A percentile compares a stretch with the other conserved stretches of the same genome.
These are phyloP conservation scores for Drusus annulatus DNA, from an alignment of 1,140 invertebrate species.

Conservation along the genomic window DNA sequence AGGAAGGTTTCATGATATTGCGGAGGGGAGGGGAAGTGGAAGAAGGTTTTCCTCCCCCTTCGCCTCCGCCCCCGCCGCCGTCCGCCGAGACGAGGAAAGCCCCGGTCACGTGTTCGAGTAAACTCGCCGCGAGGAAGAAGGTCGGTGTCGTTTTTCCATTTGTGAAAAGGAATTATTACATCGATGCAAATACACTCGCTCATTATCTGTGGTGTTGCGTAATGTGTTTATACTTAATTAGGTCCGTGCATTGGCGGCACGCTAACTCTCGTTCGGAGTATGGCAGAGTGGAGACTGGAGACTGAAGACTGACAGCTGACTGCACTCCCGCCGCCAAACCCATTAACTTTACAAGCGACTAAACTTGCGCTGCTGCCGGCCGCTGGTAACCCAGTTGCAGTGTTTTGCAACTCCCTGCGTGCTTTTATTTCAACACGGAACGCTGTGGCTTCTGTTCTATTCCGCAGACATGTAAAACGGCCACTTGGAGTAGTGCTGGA, in stretches of 20 bases:
- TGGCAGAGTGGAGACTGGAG: too few relatives aligned
- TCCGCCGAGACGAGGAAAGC: slow-evolving; percentile 31
- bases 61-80: neutral
- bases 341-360: too few relatives aligned
- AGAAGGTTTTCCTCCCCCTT: neutral
- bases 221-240: neutral
- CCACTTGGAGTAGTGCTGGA: too few relatives aligned
- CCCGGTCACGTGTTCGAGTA: slow-evolving; percentile 33
- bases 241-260: neutral
- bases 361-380: too few relatives aligned
- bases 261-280: too few relatives aligned
- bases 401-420: too few relatives aligned
- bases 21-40: neutral
- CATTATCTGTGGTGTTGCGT: neutral
- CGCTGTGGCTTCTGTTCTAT: too few relatives aligned
- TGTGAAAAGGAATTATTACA: slow-evolving; percentile 1
- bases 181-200: slow-evolving; percentile 17
- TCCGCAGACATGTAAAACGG: too few relatives aligned
- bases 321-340: too few relatives aligned
- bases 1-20: slow-evolving; percentile 30
- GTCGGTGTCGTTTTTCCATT: slow-evolving; percentile 1
- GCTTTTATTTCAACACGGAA: too few relatives aligned
- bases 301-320: too few relatives aligned
- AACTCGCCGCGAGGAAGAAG: slow-evolving; percentile 14
- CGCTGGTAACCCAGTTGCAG: too few relatives aligned